These are phyloP conservation scores for Leontocebus nigricollis DNA, from an alignment of 2,797 vertebrate species.

Conservation along the genomic window DNA sequence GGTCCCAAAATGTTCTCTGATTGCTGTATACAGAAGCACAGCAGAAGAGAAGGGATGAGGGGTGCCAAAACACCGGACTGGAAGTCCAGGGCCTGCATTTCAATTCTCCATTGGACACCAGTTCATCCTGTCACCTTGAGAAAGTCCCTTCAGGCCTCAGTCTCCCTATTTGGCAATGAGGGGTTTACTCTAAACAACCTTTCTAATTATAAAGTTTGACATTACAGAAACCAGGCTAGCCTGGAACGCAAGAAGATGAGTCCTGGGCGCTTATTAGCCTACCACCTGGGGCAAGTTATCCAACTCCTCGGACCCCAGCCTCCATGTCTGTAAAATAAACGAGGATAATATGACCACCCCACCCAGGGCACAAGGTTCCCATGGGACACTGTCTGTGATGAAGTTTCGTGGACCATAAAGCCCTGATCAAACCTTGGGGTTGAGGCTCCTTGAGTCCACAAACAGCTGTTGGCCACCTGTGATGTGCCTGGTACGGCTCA, in stretches of 20 bases:
- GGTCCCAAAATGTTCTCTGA: neutral
- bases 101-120: neutral
- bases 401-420: neutral
- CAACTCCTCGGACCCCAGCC: neutral
- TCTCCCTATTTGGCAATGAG: slow-evolving; percentile 58
- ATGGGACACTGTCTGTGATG: neutral
- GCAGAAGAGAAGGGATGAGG: neutral
- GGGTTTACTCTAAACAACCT: slow-evolving; percentile 43
- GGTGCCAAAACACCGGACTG: neutral
- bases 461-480: neutral
- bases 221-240: slow-evolving; percentile 42
- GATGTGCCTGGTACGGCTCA: neutral
- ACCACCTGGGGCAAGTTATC: neutral
- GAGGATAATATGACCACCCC: neutral
- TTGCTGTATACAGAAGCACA: neutral
- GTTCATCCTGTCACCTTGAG: neutral
- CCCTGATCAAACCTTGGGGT: neutral
- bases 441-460: neutral
- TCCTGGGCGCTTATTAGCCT: neutral
- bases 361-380: neutral
- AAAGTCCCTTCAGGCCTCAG: slow-evolving; percentile 58
- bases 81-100: neutral
- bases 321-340: neutral
- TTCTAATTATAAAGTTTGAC: slow-evolving; percentile 46
- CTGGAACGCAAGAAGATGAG: neutral